phyloP scores from a whole-genome alignment of 1,140 invertebrate species.

The Pseudomyrmex sp. region DNA sequence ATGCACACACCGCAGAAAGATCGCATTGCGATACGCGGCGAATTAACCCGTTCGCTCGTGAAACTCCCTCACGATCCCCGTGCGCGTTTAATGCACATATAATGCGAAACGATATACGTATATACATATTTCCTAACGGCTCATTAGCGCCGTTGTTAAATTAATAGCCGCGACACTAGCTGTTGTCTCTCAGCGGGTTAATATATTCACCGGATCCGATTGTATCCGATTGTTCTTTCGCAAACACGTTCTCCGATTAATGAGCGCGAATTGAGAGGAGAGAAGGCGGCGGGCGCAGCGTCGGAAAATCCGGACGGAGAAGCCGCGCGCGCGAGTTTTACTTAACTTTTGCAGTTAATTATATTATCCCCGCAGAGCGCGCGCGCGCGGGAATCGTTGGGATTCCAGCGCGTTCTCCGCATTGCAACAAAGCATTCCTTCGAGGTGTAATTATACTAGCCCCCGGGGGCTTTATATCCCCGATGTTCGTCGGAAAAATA shows the following conservation, averaged over 20 bases:
- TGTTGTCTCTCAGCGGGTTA: neutral
- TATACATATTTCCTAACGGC: conserved; percentile 19
- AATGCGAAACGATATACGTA: neutral
- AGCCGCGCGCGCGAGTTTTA: neutral
- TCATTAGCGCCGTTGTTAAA: conserved; percentile 27
- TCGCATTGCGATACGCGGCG: conserved; percentile 54
- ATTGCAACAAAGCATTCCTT: conserved; percentile 33
- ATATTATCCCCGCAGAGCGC: conserved; percentile 25
- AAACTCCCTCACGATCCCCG: conserved; percentile 43
- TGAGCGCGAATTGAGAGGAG: neutral
- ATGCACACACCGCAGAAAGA: conserved; percentile 52
- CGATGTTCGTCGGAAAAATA: conserved; percentile 17
- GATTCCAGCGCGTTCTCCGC: conserved; percentile 27
- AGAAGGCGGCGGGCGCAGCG: neutral
- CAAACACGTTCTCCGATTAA: conserved; percentile 8
- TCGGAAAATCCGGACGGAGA: neutral
- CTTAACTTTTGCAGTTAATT: conserved; percentile 52
- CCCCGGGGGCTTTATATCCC: neutral
- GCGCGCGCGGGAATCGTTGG: conserved; percentile 5
- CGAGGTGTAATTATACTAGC: conserved; percentile 14
- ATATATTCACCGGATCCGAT: neutral
- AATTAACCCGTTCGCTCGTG: conserved; percentile 57
- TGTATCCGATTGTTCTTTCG: neutral
- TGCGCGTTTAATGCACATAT: conserved; percentile 14
- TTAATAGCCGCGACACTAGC: conserved; percentile 18